Conservation (phyloP, 2,797 vertebrate genomes). For the Heliangelus exortis region DNA sequence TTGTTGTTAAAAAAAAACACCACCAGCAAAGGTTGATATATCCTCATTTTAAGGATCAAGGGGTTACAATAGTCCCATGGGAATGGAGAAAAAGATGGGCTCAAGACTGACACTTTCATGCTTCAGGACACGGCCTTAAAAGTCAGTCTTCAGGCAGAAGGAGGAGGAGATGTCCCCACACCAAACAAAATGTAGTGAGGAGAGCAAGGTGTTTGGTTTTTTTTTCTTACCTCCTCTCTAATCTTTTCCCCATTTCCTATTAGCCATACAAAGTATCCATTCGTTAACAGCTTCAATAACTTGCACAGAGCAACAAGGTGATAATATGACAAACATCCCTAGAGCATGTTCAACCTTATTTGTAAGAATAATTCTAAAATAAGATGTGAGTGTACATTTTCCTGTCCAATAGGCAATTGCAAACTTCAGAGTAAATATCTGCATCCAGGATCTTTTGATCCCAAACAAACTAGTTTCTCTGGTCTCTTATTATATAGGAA, state of each 20-base stretch:
- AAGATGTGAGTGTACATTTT: neutral
- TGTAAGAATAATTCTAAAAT: neutral
- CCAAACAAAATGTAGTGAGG: neutral
- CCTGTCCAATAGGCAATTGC: neutral
- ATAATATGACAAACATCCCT: neutral
- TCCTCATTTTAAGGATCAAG: neutral
- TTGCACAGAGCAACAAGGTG: neutral
- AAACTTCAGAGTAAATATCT: neutral
- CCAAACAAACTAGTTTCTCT: neutral
- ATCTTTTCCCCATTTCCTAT: neutral
- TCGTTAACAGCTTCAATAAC: neutral
- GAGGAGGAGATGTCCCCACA: neutral
- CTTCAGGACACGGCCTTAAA: neutral
- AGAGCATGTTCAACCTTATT: neutral
- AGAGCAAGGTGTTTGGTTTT: neutral
- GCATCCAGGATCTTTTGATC: conserved; percentile 19
- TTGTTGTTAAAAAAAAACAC: neutral
- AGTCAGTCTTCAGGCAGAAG: neutral
- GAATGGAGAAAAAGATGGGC: neutral
- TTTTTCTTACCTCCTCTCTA: neutral
- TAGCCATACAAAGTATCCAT: neutral
- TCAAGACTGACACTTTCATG: neutral
- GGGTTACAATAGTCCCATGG: neutral
- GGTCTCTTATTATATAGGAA: neutral
- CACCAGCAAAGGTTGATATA: neutral